A percentile compares a stretch with the other conserved stretches of the same genome.
Evolutionary conservation across 2,797 vertebrate genomes (phyloP).

Genomic region (Hyperoplus lanceolatus): DNA sequence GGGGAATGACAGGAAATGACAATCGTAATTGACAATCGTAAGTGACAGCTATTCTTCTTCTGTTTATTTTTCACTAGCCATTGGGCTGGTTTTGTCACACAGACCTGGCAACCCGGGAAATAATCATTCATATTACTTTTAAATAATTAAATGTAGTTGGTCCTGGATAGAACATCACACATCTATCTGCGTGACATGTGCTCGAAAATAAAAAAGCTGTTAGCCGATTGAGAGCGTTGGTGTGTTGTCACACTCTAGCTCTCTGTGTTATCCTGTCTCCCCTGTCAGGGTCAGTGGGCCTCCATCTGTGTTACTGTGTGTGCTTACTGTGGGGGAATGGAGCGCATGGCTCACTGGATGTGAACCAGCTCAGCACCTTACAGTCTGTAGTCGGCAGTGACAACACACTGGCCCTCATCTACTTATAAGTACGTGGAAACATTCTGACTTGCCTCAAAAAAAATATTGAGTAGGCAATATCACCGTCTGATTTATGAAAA

Average conservation of each 20-base stretch:
- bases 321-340: conserved; percentile 16
- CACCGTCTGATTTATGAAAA: too few relatives aligned
- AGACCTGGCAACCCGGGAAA: not conserved
- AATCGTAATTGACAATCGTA: too few relatives aligned
- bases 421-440: too few relatives aligned
- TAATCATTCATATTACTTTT: not conserved
- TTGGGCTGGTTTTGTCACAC: too few relatives aligned
- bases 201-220: not conserved
- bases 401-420: not conserved
- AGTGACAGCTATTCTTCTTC: too few relatives aligned
- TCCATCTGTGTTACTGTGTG: conserved; percentile 47
- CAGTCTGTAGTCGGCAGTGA: conserved; percentile 49
- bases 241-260: conserved; percentile 16
- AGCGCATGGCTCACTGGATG: conserved; percentile 34
- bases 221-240: not conserved
- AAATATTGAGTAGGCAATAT: too few relatives aligned
- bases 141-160: not conserved
- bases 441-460: too few relatives aligned
- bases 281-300: conserved; percentile 54
- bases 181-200: not conserved
- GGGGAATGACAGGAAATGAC: too few relatives aligned
- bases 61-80: too few relatives aligned
- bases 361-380: conserved; percentile 60
- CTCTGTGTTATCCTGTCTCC: conserved; percentile 23
- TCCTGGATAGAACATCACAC: not conserved